Evolutionary conservation across 2,888 invertebrate species (phyloP), one percentile per base, ranked within the genome.

Genomic region (Nomada fucata): DNA sequence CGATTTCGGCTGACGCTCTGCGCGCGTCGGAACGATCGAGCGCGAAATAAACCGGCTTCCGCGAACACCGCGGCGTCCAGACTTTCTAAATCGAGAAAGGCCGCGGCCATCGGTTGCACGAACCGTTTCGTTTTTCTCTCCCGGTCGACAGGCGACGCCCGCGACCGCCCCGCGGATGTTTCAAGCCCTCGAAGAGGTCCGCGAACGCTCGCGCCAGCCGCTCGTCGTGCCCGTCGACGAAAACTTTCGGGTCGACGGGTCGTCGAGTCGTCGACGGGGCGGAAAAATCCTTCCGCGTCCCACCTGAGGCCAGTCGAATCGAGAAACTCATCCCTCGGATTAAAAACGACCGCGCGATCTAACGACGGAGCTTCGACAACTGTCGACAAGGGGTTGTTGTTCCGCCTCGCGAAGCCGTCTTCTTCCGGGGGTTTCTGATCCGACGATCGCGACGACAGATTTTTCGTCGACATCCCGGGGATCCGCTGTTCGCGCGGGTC

Each of bases 191-290:
- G 15, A 29, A 76, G 79, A 75, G 75, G 23, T 47, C 15, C 23
- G 7, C 36, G 61, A 36, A 42, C 44, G 61, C 60, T 60, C 47
- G 71, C 78, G 1, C 23, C 23, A 79, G 63, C 64, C 50, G 36
- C 69, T 13, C 55, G 59, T 60, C 76, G 55, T 71, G 69, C 68
- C 84, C 79, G 78, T 79, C 84, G 86, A 87, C 87, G 23, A 84
- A 89, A 90, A 89, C 85, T 90, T 90, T 90, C 86, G 26, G n/a
- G n/a, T n/a, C n/a, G n/a, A 84, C 76, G 76, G 85, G 57, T 78
- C 87, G 80, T 86, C 83, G 87, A 86, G 76, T 63, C 68, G 74
- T 74, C 80, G 84, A 84, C 77, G 79, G 86, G 71, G 77, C 60
- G 84, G 87, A 84, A 88, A 88, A 88, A 81, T 82, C 75, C 87